A percentile compares a stretch with the other conserved stretches of the same genome.
These are phyloP conservation scores for Procambarus virginalis DNA, from an alignment of 1,140 invertebrate genomes.

Conservation along the genomic window DNA sequence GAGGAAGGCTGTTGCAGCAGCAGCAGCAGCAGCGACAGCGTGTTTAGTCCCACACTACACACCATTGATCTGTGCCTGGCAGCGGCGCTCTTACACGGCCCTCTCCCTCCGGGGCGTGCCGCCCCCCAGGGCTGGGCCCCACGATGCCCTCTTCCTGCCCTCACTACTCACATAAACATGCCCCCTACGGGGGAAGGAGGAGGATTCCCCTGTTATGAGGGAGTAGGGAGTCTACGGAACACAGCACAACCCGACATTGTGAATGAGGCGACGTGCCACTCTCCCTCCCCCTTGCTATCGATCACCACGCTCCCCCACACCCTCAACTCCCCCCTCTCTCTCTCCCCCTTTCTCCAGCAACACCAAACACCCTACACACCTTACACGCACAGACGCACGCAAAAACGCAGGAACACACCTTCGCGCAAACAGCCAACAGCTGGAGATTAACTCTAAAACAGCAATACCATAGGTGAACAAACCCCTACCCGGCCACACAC, in stretches of 20 bases:
- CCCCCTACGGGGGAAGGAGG: not conserved
- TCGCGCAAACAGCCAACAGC: too few relatives aligned
- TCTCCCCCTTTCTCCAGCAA: not conserved
- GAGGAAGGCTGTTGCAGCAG: not conserved
- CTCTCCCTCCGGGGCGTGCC: slow-evolving; percentile 10
- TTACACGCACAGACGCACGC: not conserved
- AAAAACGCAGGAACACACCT: too few relatives aligned
- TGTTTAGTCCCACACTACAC: slow-evolving; percentile 43
- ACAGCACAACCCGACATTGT: slow-evolving; percentile 4
- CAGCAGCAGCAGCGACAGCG: slow-evolving; percentile 29
- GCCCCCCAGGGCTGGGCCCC: not conserved
- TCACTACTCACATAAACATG: not conserved
- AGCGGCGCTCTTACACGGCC: slow-evolving; percentile 20
- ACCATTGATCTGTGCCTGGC: slow-evolving; percentile 60
- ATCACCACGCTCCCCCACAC: slow-evolving; percentile 7
- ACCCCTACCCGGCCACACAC: too few relatives aligned
- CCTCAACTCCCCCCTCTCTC: not conserved
- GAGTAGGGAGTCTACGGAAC: not conserved
- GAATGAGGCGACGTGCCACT: slow-evolving; percentile 43
- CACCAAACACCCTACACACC: not conserved
- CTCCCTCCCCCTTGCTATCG: slow-evolving; percentile 23
- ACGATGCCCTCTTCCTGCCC: not conserved
- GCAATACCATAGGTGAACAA: too few relatives aligned
- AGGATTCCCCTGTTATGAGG: not conserved
- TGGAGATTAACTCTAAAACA: too few relatives aligned